Percentiles rank a stretch among this genome's conserved stretches.
Evolutionary conservation across 2,888 invertebrate species (phyloP).

Genomic region (Diabrotica balteata): DNA sequence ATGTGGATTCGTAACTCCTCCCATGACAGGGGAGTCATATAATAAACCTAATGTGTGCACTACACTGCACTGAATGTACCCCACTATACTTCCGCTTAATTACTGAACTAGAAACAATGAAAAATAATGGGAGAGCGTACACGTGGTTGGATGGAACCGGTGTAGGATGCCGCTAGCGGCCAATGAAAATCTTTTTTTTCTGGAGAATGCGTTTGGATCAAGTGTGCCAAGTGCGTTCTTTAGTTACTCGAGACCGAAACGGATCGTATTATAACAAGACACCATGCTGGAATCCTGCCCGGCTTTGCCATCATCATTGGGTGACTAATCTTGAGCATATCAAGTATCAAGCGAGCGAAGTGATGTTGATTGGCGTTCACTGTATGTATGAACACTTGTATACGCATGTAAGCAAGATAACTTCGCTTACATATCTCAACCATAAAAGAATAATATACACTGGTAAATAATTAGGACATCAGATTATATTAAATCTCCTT

Average conservation of each 20-base stretch:
- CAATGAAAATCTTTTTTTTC: constrained; percentile 53
- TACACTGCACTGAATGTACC: constrained; percentile 8
- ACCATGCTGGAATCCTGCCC: constrained; percentile 33
- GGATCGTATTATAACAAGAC: constrained; percentile 19
- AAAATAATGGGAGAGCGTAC: constrained; percentile 55
- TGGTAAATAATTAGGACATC: too few species aligned
- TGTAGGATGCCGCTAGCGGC: constrained; percentile 50
- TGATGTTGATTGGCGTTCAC: constrained; percentile 16
- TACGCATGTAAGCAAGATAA: too few species aligned
- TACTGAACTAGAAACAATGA: constrained; percentile 52
- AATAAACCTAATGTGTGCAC: constrained; percentile 50
- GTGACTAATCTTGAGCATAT: constrained; percentile 34
- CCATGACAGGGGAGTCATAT: constrained; percentile 50
- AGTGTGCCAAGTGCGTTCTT: constrained; percentile 40
- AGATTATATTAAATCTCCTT: too few species aligned
- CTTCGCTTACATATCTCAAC: too few species aligned
- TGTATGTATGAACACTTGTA: too few species aligned
- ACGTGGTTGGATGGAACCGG: constrained; percentile 54
- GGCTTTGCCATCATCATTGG: constrained; percentile 34
- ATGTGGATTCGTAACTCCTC: constrained; percentile 47
- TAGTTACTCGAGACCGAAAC: constrained; percentile 22
- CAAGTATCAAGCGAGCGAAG: constrained; percentile 29
- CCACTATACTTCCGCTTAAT: constrained; percentile 54
- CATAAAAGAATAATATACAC: too few species aligned
- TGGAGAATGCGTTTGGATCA: constrained; percentile 47